Evolutionary conservation across 2,797 vertebrate species (phyloP), one percentile per base, ranked within the genome.

Genomic region (Pagetopsis macropterus): DNA sequence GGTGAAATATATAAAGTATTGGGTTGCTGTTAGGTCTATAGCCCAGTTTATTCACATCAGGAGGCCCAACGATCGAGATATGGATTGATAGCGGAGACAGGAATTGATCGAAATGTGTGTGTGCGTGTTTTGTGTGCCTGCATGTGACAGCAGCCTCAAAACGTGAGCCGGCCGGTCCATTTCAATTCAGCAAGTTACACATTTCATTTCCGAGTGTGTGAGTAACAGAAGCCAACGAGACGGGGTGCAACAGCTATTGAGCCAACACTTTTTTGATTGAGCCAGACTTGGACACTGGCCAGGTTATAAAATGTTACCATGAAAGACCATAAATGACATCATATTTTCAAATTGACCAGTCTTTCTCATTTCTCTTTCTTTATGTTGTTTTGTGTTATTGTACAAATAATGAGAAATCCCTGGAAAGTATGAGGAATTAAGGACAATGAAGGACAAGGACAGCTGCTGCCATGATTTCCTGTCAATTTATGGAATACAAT

Each of bases 71-170:
- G 88, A 91, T 91, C 86, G 71, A 86, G 90, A 85, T 93, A 95
- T 95, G 88, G 94, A 95, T 95, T 94, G 94, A 94, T 93, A 94
- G 92, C 55, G 84, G 94, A 95, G 94, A 94, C 88, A 87, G 81
- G 86, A 91, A 94, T 95, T 94, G 94, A 94, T 94, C 81, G 65
- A 62, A 85, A 21, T 21, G 41, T 52, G 70, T 49, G 65, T 45
- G 75, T 51, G 81, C 59, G 69, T 69, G 58, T 23, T 50, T 14
- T 40, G 65, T 61, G 57, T 72, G 84, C 14, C 12, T 27, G 58
- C 59, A 19, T 78, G 76, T 65, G 70, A 87, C 66, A 73, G 79
- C 67, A 78, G 63, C 72, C 75, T 76, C 56, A 74, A 90, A 93
- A 92, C 23, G 40, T 68, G 82, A 90, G 83, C 75, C 17, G 78